Percentiles rank a stretch among this genome's conserved stretches.
Conservation (phyloP, 2,888 invertebrate genomes). For the Icerya purchasi region DNA sequence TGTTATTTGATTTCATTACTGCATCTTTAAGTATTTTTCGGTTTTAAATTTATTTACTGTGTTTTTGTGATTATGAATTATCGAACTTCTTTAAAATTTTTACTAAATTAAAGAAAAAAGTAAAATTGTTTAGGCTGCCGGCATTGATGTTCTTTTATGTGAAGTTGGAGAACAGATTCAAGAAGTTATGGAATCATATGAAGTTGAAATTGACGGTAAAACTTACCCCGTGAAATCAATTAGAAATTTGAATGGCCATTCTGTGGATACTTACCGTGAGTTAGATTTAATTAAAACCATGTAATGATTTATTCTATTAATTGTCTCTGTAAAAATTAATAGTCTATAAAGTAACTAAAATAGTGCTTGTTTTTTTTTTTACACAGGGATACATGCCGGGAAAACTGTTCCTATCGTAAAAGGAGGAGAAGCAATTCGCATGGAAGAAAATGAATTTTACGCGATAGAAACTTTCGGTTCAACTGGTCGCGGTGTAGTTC, state of each 20-base stretch:
- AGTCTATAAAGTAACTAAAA: not conserved
- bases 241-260: conserved; percentile 94
- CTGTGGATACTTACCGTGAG: conserved; percentile 94
- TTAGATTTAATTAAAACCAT: too few relatives aligned
- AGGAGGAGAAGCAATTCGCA: conserved; percentile 88
- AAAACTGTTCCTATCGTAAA: conserved; percentile 99
- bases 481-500: conserved; percentile 81
- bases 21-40: too few relatives aligned
- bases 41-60: too few relatives aligned
- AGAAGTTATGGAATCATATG: conserved; percentile 99
- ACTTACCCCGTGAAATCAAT: conserved; percentile 92
- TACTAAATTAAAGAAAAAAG: too few relatives aligned
- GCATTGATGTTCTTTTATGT: conserved; percentile 91
- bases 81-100: too few relatives aligned
- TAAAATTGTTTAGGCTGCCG: conserved; percentile 62
- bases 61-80: too few relatives aligned
- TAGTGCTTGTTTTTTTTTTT: conserved; percentile 8
- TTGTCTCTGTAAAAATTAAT: too few relatives aligned
- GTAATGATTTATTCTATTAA: too few relatives aligned
- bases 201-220: conserved; percentile 90
- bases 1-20: too few relatives aligned
- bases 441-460: conserved; percentile 99
- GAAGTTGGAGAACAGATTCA: conserved; percentile 93
- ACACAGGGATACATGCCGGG: conserved; percentile 67
- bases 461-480: conserved; percentile 99